Conservation (phyloP, 2,797 vertebrate species). For the Propithecus deckenii region DNA sequence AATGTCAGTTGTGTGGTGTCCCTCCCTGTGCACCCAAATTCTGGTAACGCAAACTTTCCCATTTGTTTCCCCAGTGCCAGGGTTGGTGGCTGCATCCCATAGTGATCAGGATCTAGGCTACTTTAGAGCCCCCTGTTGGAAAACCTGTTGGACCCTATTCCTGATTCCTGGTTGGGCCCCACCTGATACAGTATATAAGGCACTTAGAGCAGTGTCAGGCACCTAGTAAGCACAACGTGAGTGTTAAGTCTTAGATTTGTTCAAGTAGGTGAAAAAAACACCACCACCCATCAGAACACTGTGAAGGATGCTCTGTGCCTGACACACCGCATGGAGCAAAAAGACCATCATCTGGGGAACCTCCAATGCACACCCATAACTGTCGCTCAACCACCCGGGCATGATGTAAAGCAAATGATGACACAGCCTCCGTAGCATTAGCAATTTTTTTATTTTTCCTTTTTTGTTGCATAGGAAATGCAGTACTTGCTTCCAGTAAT, state of each 20-base stretch:
- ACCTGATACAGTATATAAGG: background rate
- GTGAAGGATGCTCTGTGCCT: fast-evolving
- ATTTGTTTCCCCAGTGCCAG: background rate
- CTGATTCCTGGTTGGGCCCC: background rate
- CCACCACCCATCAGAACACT: background rate
- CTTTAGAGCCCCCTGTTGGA: background rate
- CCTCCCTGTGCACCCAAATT: background rate
- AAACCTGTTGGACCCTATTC: background rate
- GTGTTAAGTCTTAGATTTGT: background rate
- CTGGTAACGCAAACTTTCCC: background rate
- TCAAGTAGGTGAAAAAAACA: background rate
- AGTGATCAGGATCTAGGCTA: too few species aligned
- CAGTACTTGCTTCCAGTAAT: constrained; percentile 99
- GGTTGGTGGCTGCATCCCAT: background rate
- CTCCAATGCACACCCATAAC: background rate
- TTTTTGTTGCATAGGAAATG: constrained; percentile 99
- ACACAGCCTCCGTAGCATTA: constrained; percentile 90
- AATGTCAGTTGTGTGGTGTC: background rate
- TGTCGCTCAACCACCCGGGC: background rate
- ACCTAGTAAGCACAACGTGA: background rate
- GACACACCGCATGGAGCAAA: fast-evolving
- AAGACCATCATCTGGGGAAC: background rate
- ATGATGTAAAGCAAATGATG: constrained; percentile 59
- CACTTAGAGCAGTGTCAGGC: background rate
- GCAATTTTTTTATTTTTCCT: constrained; percentile 97